Conservation (phyloP, 2,888 invertebrate species). For the Drosophila neonasuta region DNA sequence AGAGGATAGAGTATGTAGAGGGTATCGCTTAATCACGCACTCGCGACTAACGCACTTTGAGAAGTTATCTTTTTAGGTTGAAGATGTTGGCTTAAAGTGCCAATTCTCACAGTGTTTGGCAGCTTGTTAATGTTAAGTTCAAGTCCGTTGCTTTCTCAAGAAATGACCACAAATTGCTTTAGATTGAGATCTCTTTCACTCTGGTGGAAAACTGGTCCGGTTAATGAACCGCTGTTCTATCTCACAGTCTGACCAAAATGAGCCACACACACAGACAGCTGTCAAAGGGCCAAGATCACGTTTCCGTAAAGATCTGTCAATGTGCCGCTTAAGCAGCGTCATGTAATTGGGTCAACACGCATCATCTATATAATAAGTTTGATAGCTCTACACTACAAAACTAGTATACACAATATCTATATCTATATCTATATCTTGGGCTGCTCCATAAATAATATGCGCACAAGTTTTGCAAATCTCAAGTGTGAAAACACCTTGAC, state of each 20-base stretch:
- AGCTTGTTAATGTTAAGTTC: constrained; percentile 28
- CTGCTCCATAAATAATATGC: constrained; percentile 47
- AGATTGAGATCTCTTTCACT: constrained; percentile 60
- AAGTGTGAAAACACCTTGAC: constrained; percentile 78
- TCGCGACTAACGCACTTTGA: neutral
- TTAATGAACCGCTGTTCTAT: constrained; percentile 62
- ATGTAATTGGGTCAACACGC: constrained; percentile 53
- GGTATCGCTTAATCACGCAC: constrained; percentile 12
- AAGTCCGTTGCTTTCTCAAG: constrained; percentile 71
- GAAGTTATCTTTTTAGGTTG: constrained; percentile 24
- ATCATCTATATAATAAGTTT: constrained; percentile 17
- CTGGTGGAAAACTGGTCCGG: constrained; percentile 69
- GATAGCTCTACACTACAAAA: constrained; percentile 5
- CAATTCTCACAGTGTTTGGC: constrained; percentile 63
- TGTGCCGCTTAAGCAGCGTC: constrained; percentile 29
- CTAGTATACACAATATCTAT: constrained; percentile 2
- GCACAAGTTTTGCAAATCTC: constrained; percentile 72
- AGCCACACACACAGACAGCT: neutral
- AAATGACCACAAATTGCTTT: constrained; percentile 70
- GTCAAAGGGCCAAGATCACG: constrained; percentile 59
- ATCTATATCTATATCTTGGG: neutral
- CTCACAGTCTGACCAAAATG: neutral
- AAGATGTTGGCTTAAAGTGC: constrained; percentile 63
- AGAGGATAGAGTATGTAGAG: neutral
- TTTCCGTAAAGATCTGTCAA: constrained; percentile 43